phyloP scores from a whole-genome alignment of 2,797 vertebrate species.

The Peromyscus attwateri region DNA sequence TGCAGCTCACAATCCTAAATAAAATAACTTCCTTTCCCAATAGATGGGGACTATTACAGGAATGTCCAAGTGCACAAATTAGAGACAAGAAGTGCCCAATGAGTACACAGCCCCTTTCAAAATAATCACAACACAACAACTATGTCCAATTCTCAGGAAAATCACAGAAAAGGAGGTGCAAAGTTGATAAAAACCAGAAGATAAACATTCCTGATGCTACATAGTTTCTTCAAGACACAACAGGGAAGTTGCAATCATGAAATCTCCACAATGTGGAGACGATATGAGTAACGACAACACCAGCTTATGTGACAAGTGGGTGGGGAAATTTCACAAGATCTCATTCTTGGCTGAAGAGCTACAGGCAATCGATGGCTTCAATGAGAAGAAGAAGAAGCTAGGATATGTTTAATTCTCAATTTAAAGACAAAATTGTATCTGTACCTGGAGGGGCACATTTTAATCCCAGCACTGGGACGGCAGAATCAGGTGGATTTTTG shows the following conservation, averaged over 20 bases:
- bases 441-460: background rate
- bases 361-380: background rate
- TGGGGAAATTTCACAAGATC: too few species aligned
- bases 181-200: background rate
- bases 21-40: background rate
- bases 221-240: background rate
- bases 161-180: background rate
- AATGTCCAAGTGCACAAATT: background rate
- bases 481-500: background rate
- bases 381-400: background rate
- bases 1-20: background rate
- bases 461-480: background rate
- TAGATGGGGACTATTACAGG: too few species aligned
- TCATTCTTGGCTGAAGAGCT: background rate
- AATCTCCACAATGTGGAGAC: background rate
- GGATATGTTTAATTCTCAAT: background rate
- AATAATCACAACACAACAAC: background rate
- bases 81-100: background rate
- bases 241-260: too few species aligned
- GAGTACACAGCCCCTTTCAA: background rate
- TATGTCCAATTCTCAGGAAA: background rate
- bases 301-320: background rate
- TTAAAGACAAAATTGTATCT: background rate
- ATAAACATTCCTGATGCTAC: background rate
- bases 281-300: background rate